Conservation (phyloP, 2,888 invertebrate genomes). For the Mimas tiliae region DNA sequence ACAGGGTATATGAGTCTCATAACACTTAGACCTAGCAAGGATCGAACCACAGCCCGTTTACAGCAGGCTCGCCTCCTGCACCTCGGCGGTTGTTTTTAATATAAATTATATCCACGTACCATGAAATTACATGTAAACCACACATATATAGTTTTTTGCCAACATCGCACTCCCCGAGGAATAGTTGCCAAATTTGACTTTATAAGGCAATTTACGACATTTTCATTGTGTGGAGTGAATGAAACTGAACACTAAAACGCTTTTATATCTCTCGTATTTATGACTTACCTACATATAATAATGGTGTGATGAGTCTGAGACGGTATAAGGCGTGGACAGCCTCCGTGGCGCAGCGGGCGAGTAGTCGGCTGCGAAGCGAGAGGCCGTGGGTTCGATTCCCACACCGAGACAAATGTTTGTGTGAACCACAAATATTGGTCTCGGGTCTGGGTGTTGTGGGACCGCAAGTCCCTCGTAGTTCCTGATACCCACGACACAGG, state of each 20-base stretch:
- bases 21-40: not conserved
- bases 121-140: constrained; percentile 11
- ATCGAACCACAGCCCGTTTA: not conserved
- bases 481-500: too few species aligned
- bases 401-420: too few species aligned
- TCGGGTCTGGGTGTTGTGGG: too few species aligned
- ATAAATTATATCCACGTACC: not conserved
- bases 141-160: not conserved
- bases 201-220: constrained; percentile 17
- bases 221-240: constrained; percentile 10
- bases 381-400: too few species aligned
- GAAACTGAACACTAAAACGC: constrained; percentile 19
- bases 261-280: constrained; percentile 8
- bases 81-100: not conserved
- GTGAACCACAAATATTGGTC: too few species aligned
- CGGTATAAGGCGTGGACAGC: not conserved
- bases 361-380: too few species aligned
- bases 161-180: not conserved
- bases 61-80: not conserved
- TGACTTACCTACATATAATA: not conserved
- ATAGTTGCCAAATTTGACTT: constrained; percentile 21
- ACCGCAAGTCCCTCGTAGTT: too few species aligned
- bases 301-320: not conserved
- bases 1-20: too few species aligned
- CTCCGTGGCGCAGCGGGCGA: too few species aligned